Conservation (phyloP, 2,113 vertebrate species). For the Bungarus multicinctus region DNA sequence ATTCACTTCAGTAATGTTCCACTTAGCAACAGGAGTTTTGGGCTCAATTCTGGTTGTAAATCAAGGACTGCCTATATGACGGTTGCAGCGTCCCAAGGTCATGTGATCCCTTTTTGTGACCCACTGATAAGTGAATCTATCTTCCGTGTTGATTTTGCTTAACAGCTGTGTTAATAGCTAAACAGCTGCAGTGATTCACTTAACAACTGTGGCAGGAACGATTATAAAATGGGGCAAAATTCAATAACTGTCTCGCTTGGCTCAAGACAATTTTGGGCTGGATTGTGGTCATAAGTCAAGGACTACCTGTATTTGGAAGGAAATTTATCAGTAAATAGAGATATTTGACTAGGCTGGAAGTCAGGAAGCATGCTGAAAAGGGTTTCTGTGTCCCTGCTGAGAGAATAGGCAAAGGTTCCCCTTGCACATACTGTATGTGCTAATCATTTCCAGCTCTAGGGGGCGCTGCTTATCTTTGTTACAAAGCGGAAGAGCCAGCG, state of each 20-base stretch:
- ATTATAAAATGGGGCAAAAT: not conserved
- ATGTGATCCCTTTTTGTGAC: not conserved
- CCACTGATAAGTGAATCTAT: not conserved
- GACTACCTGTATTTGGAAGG: not conserved
- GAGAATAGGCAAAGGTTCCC: too few relatives aligned
- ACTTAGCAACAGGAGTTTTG: too few relatives aligned
- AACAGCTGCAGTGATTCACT: not conserved
- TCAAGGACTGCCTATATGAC: not conserved
- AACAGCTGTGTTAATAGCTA: not conserved
- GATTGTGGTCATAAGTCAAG: not conserved
- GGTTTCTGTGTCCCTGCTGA: not conserved
- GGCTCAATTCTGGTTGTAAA: too few relatives aligned
- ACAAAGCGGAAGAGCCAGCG: too few relatives aligned
- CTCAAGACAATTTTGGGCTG: too few relatives aligned
- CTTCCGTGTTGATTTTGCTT: too few relatives aligned
- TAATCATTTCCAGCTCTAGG: fast-evolving
- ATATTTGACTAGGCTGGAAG: not conserved
- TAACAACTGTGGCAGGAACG: not conserved
- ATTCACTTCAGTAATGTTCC: too few relatives aligned
- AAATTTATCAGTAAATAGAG: not conserved
- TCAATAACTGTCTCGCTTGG: too few relatives aligned
- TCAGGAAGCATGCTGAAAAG: not conserved
- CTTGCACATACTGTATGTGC: too few relatives aligned
- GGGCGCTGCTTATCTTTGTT: too few relatives aligned
- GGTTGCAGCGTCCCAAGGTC: not conserved